A percentile compares a stretch with the other conserved stretches of the same genome.
phyloP scores from a whole-genome alignment of 2,113 vertebrate species.

The Podarcis cretensis region DNA sequence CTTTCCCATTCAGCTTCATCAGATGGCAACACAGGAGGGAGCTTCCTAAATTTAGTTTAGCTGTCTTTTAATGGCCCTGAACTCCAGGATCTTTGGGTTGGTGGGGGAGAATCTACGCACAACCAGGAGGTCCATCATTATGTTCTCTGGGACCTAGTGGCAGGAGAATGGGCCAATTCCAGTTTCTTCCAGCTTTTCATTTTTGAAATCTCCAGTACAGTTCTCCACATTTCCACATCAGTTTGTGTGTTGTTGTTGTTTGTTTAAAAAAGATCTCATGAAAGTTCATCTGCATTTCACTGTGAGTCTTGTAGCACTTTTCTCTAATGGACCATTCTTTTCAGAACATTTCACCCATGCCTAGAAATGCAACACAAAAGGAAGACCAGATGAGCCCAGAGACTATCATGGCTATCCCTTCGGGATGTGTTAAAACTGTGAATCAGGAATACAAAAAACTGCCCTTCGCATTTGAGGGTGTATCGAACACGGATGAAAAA shows the following conservation, averaged over 20 bases:
- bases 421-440: neutral
- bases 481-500: neutral
- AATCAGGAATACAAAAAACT: neutral
- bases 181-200: too few species aligned
- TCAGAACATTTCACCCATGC: too few species aligned
- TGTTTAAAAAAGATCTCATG: too few species aligned
- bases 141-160: conserved; percentile 7
- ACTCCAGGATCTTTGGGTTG: conserved; percentile 51
- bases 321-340: too few species aligned
- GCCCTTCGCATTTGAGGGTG: neutral
- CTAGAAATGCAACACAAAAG: neutral
- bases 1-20: conserved; percentile 60
- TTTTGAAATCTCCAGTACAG: too few species aligned
- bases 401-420: neutral
- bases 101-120: too few species aligned
- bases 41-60: conserved; percentile 69
- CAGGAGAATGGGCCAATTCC: too few species aligned
- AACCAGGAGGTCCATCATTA: conserved; percentile 42
- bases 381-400: neutral
- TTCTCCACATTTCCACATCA: too few species aligned
- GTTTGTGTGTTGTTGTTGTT: too few species aligned
- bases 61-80: conserved; percentile 65
- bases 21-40: conserved; percentile 67
- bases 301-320: too few species aligned
- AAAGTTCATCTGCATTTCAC: too few species aligned